These are phyloP conservation scores for Pyrgilauda ruficollis DNA, from an alignment of 2,113 vertebrate species.

Conservation along the genomic window DNA sequence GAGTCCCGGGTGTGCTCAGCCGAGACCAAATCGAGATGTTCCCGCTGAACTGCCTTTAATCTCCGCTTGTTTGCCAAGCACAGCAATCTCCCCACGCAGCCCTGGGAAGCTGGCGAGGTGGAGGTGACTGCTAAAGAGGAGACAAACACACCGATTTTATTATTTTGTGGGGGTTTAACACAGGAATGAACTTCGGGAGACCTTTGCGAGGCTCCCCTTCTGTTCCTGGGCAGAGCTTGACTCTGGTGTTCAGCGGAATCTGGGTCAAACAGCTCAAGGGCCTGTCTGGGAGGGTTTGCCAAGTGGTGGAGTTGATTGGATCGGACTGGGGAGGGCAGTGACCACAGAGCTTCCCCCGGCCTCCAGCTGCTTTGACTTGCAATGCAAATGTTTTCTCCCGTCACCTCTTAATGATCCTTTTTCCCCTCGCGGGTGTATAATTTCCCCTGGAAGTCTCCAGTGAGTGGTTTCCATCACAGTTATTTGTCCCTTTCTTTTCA, in stretches of 20 bases:
- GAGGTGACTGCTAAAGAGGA: slow-evolving; percentile 48
- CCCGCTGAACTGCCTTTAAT: slow-evolving; percentile 4
- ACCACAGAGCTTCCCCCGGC: slow-evolving; percentile 36
- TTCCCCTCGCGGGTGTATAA: slow-evolving; percentile 1
- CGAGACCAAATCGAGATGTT: slow-evolving; percentile 36
- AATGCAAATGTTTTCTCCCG: slow-evolving; percentile 57
- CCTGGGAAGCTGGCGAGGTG: neutral
- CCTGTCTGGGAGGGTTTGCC: slow-evolving; percentile 50
- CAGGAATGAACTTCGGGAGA: slow-evolving; percentile 8
- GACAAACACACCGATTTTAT: neutral
- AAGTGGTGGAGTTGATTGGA: slow-evolving; percentile 47
- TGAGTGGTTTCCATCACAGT: slow-evolving; percentile 37
- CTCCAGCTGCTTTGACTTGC: slow-evolving; percentile 62
- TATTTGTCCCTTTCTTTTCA: slow-evolving; percentile 45
- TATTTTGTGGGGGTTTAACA: neutral
- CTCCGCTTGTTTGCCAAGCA: slow-evolving; percentile 32
- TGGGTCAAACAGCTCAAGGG: slow-evolving; percentile 41
- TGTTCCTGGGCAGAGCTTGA: slow-evolving; percentile 22
- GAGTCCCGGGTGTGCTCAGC: neutral
- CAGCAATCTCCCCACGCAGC: neutral
- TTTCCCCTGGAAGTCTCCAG: slow-evolving; percentile 47
- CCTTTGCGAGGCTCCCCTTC: slow-evolving; percentile 1
- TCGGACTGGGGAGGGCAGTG: slow-evolving; percentile 58
- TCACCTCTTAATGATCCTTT: slow-evolving; percentile 50
- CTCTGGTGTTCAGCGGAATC: neutral